These are phyloP conservation scores for Alexandromys fortis DNA, from an alignment of 2,113 vertebrate species.

Conservation along the genomic window DNA sequence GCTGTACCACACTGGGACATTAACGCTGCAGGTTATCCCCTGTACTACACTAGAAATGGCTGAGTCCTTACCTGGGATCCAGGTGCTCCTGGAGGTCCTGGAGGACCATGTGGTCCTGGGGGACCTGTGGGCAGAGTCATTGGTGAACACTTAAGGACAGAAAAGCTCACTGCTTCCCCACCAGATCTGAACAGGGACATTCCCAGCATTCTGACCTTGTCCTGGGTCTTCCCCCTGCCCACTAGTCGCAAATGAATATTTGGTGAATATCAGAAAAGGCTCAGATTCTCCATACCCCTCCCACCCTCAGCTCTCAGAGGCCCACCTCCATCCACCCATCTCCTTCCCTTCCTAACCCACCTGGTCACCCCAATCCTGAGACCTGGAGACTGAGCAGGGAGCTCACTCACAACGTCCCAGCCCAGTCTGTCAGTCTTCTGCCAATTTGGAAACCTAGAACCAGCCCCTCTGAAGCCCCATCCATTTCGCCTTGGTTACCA, in stretches of 20 bases:
- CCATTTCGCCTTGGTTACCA: neutral
- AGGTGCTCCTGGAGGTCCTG: conserved; percentile 88
- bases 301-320: rapidly evolving
- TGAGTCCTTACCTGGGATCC: conserved; percentile 90
- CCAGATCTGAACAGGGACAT: neutral
- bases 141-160: neutral
- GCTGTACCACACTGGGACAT: too few relatives aligned
- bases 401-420: neutral
- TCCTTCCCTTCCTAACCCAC: neutral
- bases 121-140: conserved; percentile 83
- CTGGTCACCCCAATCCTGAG: neutral
- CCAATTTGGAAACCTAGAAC: too few relatives aligned
- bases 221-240: neutral
- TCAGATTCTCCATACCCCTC: rapidly evolving
- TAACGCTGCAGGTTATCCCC: rapidly evolving
- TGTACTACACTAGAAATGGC: neutral
- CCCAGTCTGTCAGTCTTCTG: neutral
- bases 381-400: neutral
- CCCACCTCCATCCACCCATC: too few relatives aligned
- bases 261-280: too few relatives aligned
- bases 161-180: neutral
- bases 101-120: conserved; percentile 88
- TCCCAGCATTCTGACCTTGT: neutral
- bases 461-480: neutral
- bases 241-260: neutral